Base-by-base conservation (phyloP, 2,797 vertebrate species). In the Octomys mimax region DNA sequence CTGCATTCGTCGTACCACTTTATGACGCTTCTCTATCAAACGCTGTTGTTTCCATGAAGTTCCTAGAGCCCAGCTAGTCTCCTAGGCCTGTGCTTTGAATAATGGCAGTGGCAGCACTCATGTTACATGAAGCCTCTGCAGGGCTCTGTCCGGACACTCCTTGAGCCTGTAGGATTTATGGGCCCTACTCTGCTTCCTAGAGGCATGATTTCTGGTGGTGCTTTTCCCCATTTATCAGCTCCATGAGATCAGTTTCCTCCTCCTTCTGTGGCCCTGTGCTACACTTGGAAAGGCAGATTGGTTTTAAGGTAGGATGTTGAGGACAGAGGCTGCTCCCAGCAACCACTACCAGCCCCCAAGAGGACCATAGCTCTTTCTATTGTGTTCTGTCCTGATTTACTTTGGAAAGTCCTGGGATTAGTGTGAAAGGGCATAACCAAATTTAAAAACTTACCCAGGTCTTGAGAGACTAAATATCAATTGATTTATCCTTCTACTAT, bases 211-310 rank as follows among this genome's bases (percentile, higher is more conserved):
- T 96, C 97, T 95, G 87, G 92, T 82, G 26, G 78, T 70, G 61
- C 66, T 83, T 94, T 89, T 77, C 70, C 31, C 82, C 82, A 36
- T 97, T 87, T 54, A 96, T 97, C 97, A 98, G 92, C 96, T 96
- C 75, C 78, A 49, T 21, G 46, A 90, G 75, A 78, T 91, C 70
- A 28, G 11, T 88, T 94, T 73, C 90, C 75, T 89, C 66, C 83
- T 95, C 87, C 78, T 89, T 52, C 94, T 16, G 16, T 49, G 91
- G 75, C 95, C 59, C 93, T 75, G 70, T 62, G 95, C 91, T 77
- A 70, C 88, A 92, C 95, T 94, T 96, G 80, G 94, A 95, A 96
- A 96, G 71, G 93, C 94, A 95, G 92, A 78, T 96, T 93, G 71
- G 93, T 97, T 96, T 95, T 81, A 87, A 96, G 66, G 70, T 78